Conservation (phyloP, 2,113 vertebrate genomes). For the Urocynchramus pylzowi region DNA sequence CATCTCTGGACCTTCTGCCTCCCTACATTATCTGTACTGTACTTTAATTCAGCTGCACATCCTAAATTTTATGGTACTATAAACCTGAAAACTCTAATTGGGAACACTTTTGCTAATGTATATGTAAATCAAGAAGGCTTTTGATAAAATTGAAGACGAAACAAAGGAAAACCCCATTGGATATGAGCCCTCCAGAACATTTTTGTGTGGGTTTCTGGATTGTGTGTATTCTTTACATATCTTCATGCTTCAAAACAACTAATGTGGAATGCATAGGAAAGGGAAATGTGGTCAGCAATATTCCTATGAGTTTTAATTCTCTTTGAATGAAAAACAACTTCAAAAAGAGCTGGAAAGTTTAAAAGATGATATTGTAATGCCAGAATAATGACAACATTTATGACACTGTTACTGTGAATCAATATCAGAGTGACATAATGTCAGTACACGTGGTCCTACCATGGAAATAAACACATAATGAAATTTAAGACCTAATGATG, state of each 20-base stretch:
- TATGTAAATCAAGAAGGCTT: not conserved
- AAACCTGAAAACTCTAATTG: not conserved
- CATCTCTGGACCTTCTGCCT: not conserved
- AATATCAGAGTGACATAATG: not conserved
- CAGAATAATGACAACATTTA: not conserved
- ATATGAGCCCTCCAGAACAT: not conserved
- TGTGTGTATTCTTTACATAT: not conserved
- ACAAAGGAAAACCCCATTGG: fast-evolving
- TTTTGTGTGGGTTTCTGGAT: not conserved
- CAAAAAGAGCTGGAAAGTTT: not conserved
- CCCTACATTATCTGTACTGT: not conserved
- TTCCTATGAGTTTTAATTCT: not conserved
- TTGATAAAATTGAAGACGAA: not conserved
- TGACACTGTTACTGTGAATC: not conserved
- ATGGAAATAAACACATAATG: not conserved
- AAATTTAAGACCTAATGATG: not conserved
- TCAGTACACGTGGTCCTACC: not conserved
- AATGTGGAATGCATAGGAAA: not conserved
- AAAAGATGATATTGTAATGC: not conserved
- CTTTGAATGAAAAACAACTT: not conserved
- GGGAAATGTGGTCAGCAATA: not conserved
- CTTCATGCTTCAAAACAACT: not conserved
- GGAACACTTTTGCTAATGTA: not conserved
- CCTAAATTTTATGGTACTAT: not conserved
- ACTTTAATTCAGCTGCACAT: not conserved